Evolutionary conservation across 2,113 vertebrate species (phyloP), one percentile per base, ranked within the genome.

Genomic region (Mus spicilegus): DNA sequence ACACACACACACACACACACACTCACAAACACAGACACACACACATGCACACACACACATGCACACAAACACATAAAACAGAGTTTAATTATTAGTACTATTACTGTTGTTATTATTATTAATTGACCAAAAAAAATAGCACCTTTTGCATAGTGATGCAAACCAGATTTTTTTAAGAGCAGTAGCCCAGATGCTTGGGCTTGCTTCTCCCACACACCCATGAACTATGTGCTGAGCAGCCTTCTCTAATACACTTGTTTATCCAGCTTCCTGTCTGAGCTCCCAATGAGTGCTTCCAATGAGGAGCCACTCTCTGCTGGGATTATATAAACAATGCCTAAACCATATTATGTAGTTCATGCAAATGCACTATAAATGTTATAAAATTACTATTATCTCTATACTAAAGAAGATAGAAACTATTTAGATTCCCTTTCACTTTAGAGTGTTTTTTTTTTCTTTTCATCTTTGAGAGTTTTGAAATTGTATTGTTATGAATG

Each of bases 401-500:
- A 65, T n/a, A 72, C 4, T 46, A 17, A 95, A 69, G 78, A 87
- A 93, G 56, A 30, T 65, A 46, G 76, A 63, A 88, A 81, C 3
- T 58, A 63, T 69, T 84, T 78, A 30, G 16, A 84, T 56, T 78
- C 77, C 5, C 49, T 92, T 3, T 0, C 12, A 63, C 36, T 92
- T 58, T 75, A 95, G 58, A 54, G 2, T 5, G 33, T 3, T 75
- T 67, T 65, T 26, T 63, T 92, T 76, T 89, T 46, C 30, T 42
- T n/a, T 49, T 61, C 58, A 49, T 61, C 24, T 67, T 85, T 78
- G 42, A 22, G 7, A 69, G 70, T 80, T 5, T 96, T 95, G 22
- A 14, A 7, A 90, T 87, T 84, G 30, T 39, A 39, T n/a, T 92
- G 42, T 58, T 42, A 22, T 70, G 84, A 63, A 89, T 91, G 46